phyloP scores from a whole-genome alignment of 2,888 invertebrate genomes.

The Torymus auratus region DNA sequence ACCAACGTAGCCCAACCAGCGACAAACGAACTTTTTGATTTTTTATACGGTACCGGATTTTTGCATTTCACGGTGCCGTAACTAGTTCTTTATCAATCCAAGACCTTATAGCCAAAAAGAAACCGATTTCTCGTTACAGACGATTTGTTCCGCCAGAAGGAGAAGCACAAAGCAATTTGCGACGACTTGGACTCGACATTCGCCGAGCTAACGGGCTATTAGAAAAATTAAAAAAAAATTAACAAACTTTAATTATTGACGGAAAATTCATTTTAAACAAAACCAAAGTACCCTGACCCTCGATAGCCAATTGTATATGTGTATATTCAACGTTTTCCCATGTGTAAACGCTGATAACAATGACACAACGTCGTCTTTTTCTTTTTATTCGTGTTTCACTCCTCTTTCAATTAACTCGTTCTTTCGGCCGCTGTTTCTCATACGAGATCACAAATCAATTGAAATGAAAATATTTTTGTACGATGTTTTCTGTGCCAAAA shows the following conservation, averaged over 20 bases:
- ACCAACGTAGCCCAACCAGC: slow-evolving; percentile 12
- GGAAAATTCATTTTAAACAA: background rate
- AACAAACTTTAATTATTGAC: slow-evolving; percentile 6
- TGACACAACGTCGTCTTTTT: slow-evolving; percentile 12
- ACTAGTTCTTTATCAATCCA: background rate
- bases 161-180: slow-evolving; percentile 97
- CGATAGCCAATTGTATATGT: slow-evolving; percentile 32
- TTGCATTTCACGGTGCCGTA: slow-evolving; percentile 14
- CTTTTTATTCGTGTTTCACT: slow-evolving; percentile 8
- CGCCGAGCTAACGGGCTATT: slow-evolving; percentile 98
- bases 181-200: slow-evolving; percentile 98
- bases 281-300: slow-evolving; percentile 23
- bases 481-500: background rate
- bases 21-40: slow-evolving; percentile 1
- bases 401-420: background rate
- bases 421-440: background rate
- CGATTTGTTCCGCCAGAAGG: slow-evolving; percentile 84
- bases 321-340: slow-evolving; percentile 14
- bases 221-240: slow-evolving; percentile 68
- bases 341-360: slow-evolving; percentile 15
- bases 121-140: slow-evolving; percentile 75
- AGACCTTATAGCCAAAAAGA: slow-evolving; percentile 13
- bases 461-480: slow-evolving; percentile 6
- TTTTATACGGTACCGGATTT: slow-evolving; percentile 7
- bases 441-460: background rate